phyloP scores from a whole-genome alignment of 2,113 vertebrate genomes.

The Mus spicilegus region DNA sequence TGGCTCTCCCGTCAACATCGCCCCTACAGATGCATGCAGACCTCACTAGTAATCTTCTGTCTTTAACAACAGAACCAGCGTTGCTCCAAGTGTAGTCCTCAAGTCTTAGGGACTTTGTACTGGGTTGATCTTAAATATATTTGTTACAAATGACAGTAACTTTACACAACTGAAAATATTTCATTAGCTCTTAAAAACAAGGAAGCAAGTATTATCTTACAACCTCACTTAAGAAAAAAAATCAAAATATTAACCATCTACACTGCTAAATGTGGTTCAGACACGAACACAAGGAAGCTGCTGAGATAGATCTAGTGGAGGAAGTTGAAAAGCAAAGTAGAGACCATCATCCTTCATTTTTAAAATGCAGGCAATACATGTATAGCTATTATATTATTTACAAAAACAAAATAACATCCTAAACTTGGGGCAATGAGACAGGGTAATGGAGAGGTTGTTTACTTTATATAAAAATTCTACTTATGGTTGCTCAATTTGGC shows the following conservation, averaged over 20 bases:
- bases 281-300: not conserved
- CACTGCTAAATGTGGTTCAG: not conserved
- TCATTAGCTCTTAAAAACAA: not conserved
- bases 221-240: not conserved
- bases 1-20: not conserved
- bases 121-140: not conserved
- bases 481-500: not conserved
- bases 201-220: not conserved
- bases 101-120: not conserved
- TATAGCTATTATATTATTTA: not conserved
- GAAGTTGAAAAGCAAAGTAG: not conserved
- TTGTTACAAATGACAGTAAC: not conserved
- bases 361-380: not conserved
- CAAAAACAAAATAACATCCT: not conserved
- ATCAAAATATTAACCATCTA: constrained; percentile 12
- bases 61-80: constrained; percentile 42
- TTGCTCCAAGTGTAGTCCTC: not conserved
- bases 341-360: not conserved
- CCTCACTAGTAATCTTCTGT: not conserved
- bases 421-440: not conserved
- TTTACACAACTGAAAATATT: not conserved
- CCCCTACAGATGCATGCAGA: not conserved
- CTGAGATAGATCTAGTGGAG: not conserved
- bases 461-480: not conserved
- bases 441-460: not conserved